These are phyloP conservation scores for Pedicia rivosa DNA, from an alignment of 2,888 invertebrate species.

Conservation along the genomic window DNA sequence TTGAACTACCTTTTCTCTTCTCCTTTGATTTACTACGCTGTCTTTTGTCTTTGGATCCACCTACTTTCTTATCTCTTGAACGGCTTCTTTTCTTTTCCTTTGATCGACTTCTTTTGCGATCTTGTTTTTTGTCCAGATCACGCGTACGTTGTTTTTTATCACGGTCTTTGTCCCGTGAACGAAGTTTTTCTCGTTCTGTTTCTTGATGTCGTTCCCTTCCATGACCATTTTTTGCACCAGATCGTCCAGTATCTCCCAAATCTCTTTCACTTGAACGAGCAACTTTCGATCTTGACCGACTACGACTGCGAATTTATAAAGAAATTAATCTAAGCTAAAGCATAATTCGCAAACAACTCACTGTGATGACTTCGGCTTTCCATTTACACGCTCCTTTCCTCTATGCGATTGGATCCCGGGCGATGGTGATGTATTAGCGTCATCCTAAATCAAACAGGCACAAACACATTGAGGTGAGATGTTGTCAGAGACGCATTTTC, in stretches of 20 bases:
- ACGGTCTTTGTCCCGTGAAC: slow-evolving; percentile 28
- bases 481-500: no score
- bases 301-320: neutral
- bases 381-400: neutral
- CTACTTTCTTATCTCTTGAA: slow-evolving; percentile 11
- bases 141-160: slow-evolving; percentile 7
- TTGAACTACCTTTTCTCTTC: slow-evolving; percentile 19
- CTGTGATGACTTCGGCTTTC: neutral
- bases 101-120: slow-evolving; percentile 9
- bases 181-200: slow-evolving; percentile 17
- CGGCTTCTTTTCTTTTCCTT: slow-evolving; percentile 7
- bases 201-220: slow-evolving; percentile 14
- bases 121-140: slow-evolving; percentile 5
- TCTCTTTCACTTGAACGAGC: neutral
- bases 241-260: neutral
- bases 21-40: slow-evolving; percentile 12
- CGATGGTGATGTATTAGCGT: neutral
- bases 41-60: slow-evolving; percentile 8
- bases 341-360: no score
- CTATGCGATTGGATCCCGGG: neutral
- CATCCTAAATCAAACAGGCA: slow-evolving; percentile 5
- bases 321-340: no score
- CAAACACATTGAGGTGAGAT: no score
- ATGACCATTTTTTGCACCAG: neutral
- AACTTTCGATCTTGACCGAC: neutral